Percentiles rank a stretch among this genome's conserved stretches.
Conservation (phyloP, 2,797 vertebrate genomes). For the Acanthurus lineatus region DNA sequence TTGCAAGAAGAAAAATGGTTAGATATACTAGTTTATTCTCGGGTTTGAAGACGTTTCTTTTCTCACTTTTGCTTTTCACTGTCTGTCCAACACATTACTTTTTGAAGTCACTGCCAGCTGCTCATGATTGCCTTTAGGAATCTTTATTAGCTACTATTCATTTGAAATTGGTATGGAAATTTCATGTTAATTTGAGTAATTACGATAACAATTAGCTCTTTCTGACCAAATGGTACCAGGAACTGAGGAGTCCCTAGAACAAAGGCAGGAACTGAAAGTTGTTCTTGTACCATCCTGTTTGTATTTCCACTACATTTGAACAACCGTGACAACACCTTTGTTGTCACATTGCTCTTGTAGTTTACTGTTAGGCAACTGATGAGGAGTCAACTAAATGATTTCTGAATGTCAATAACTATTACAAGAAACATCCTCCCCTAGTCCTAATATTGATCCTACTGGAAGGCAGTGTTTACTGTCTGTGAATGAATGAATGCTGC, state of each 20-base stretch:
- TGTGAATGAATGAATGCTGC: conserved; percentile 14
- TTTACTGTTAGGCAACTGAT: not conserved
- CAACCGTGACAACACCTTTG: not conserved
- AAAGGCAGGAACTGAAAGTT: conserved; percentile 14
- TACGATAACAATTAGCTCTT: not conserved
- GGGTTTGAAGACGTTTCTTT: not conserved
- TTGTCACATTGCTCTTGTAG: not conserved
- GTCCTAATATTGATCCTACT: conserved; percentile 14
- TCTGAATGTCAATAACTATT: conserved; percentile 4
- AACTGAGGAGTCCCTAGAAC: not conserved
- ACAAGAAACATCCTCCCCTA: not conserved
- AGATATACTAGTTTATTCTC: too few species aligned
- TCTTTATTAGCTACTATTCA: not conserved
- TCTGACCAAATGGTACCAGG: not conserved
- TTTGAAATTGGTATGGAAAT: not conserved
- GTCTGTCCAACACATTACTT: not conserved
- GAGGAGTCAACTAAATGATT: not conserved
- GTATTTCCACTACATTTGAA: conserved; percentile 13
- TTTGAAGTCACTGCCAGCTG: not conserved
- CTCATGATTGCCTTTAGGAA: not conserved
- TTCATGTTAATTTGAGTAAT: not conserved
- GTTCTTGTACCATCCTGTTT: conserved; percentile 20
- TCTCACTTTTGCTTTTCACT: conserved; percentile 2
- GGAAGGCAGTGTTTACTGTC: not conserved
- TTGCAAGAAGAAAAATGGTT: not conserved